Evolutionary conservation across 2,113 vertebrate genomes (phyloP).

Genomic region (Coreoperca whiteheadi): DNA sequence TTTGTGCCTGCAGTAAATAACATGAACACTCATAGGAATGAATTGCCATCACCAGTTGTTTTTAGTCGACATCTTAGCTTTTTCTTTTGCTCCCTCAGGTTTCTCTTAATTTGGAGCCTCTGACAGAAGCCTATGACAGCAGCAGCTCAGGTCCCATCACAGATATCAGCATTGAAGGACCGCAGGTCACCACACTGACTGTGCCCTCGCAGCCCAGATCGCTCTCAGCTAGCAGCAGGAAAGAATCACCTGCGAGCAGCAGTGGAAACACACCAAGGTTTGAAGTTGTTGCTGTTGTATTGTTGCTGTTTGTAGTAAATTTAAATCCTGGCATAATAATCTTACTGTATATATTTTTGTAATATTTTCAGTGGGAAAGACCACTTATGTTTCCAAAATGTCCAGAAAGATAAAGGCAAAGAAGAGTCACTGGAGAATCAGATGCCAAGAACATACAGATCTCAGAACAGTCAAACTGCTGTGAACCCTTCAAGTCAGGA

Average conservation of each 20-base stretch:
- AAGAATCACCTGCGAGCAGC: slow-evolving; percentile 73
- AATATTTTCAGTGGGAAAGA: slow-evolving; percentile 85
- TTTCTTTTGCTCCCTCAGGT: slow-evolving; percentile 82
- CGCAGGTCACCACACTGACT: slow-evolving; percentile 56
- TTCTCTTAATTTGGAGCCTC: slow-evolving; percentile 89
- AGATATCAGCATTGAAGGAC: slow-evolving; percentile 71
- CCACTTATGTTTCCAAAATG: slow-evolving; percentile 82
- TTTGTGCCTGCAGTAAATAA: background rate
- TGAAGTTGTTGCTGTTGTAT: slow-evolving; percentile 1
- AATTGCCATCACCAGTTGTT: background rate
- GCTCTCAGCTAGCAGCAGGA: slow-evolving; percentile 57
- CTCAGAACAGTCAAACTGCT: slow-evolving; percentile 42
- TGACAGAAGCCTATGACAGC: slow-evolving; percentile 86
- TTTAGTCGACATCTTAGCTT: background rate
- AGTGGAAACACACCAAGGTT: slow-evolving; percentile 86
- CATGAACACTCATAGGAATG: background rate
- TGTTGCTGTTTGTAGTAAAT: background rate
- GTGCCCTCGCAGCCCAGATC: slow-evolving; percentile 56
- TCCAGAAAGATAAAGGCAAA: slow-evolving; percentile 63
- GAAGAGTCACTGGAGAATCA: slow-evolving; percentile 62
- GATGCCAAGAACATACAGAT: slow-evolving; percentile 42
- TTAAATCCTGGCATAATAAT: background rate
- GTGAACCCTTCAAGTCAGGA: slow-evolving; percentile 55
- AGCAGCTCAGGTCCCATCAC: slow-evolving; percentile 80
- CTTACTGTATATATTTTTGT: background rate